Evolutionary conservation across 1,140 invertebrate genomes (phyloP), one percentile per base, ranked within the genome.

Genomic region (Tachypleus tridentatus): DNA sequence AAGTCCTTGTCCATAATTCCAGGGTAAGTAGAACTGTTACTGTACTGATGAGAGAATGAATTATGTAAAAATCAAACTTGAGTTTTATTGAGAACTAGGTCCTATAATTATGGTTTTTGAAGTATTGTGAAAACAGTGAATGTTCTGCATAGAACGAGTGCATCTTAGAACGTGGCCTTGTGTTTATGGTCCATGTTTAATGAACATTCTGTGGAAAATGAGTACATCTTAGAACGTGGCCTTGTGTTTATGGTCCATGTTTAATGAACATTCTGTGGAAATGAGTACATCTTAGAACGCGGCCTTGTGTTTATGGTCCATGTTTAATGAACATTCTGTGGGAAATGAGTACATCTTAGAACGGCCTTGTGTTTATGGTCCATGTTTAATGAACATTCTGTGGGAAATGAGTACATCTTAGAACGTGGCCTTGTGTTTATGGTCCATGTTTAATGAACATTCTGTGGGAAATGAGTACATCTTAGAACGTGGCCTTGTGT

Each of bases 1-100:
- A 98, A 80, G 93, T 96, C 69, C 80, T 87, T 62, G 85, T 89
- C 70, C 84, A 89, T 76, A 95, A 93, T 78, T 80, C 90, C 49
- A 88, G 85, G 78, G 90, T 93, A 81, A 78, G 78, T 70, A 6
- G 3, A 5, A 29, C 2, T 29, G 29, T 29, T 29, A 29, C 29
- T 29, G 29, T 1, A 29, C 29, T 29, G 29, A 29, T 2, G 29
- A 29, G 29, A 29, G 29, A 29, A 2, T 29, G 29, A 29, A 29
- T 29, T 29, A 29, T 2, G 29, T 29, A 29, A 29, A 29, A 29
- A 29, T 29, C 29, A 29, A 29, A 29, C 29, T 29, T 29, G 29
- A 29, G 2, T 29, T 29, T 29, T 29, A 29, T 29, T 29, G 29
- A 29, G 29, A 29, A 29, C 29, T 29, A 2, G 29, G 29, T 29